These are phyloP conservation scores for Drosophila saltans DNA, from an alignment of 1,140 invertebrate species.

Conservation along the genomic window DNA sequence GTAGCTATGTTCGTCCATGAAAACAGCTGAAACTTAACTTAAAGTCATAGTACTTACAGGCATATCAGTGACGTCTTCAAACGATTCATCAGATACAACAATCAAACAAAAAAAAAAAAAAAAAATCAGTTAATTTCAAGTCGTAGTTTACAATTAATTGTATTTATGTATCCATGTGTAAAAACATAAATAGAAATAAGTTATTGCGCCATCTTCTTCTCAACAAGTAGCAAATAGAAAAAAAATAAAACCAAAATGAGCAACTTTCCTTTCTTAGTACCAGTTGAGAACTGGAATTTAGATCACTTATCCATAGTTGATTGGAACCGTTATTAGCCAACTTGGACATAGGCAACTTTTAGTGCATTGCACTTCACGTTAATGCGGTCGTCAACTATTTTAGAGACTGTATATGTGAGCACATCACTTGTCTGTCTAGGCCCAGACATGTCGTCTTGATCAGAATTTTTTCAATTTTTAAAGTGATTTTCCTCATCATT, in stretches of 20 bases:
- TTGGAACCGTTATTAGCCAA: slow-evolving; percentile 7
- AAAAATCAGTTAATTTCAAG: background rate
- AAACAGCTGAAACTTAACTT: slow-evolving; percentile 34
- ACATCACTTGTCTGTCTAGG: background rate
- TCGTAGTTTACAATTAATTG: background rate
- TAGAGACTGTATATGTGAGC: background rate
- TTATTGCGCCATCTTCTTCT: background rate
- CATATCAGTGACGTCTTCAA: slow-evolving; percentile 3
- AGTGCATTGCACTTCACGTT: slow-evolving; percentile 10
- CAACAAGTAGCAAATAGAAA: background rate
- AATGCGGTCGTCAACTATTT: slow-evolving; percentile 2
- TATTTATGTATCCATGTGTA: too few relatives aligned
- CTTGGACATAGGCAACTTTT: background rate
- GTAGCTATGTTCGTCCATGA: slow-evolving; percentile 35
- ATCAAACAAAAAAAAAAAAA: background rate
- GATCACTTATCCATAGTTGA: slow-evolving; percentile 14
- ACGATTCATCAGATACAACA: background rate
- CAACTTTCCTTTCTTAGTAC: slow-evolving; percentile 18
- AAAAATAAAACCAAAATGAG: background rate
- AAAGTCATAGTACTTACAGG: slow-evolving; percentile 18
- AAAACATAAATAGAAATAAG: background rate
- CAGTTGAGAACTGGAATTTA: slow-evolving; percentile 19
- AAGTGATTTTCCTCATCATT: background rate
- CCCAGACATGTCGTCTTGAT: too few relatives aligned
- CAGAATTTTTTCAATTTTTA: background rate